Conservation (phyloP, 2,113 vertebrate genomes). For the Engraulis encrasicolus region DNA sequence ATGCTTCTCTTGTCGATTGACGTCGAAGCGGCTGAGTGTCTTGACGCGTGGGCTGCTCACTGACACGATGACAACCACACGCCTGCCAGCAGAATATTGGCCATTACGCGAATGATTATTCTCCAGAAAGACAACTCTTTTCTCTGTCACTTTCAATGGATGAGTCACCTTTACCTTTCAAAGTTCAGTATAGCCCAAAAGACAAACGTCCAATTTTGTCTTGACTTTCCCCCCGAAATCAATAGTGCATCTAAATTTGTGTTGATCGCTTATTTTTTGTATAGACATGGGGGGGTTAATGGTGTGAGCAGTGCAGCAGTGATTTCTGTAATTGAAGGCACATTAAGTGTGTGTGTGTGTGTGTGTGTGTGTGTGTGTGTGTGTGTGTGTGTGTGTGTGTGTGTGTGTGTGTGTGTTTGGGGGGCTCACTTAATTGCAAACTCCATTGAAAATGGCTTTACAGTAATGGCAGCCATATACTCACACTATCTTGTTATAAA, state of each 20-base stretch:
- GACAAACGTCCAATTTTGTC: too few relatives aligned
- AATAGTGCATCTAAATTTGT: background rate
- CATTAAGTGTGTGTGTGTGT: background rate
- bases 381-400: constrained; percentile 23
- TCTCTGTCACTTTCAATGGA: background rate
- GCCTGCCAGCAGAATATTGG: background rate
- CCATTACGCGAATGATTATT: background rate
- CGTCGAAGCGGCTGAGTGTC: background rate
- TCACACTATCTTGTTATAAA: background rate
- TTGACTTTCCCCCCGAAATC: too few relatives aligned
- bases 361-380: constrained; percentile 28
- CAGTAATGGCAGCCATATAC: background rate
- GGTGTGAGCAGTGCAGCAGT: background rate
- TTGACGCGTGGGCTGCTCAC: background rate
- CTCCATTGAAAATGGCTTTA: background rate
- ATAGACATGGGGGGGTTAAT: background rate
- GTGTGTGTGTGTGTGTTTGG: background rate
- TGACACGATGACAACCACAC: background rate
- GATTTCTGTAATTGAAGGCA: background rate
- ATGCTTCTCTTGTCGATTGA: background rate
- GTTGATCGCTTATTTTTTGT: background rate
- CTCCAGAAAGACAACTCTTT: background rate
- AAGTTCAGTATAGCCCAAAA: background rate
- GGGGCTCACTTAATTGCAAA: background rate
- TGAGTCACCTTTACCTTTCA: background rate